Percentiles rank a stretch among this genome's conserved stretches.
phyloP scores from a whole-genome alignment of 92 coral and sea anemone species.

The Paramuricea clavata region DNA sequence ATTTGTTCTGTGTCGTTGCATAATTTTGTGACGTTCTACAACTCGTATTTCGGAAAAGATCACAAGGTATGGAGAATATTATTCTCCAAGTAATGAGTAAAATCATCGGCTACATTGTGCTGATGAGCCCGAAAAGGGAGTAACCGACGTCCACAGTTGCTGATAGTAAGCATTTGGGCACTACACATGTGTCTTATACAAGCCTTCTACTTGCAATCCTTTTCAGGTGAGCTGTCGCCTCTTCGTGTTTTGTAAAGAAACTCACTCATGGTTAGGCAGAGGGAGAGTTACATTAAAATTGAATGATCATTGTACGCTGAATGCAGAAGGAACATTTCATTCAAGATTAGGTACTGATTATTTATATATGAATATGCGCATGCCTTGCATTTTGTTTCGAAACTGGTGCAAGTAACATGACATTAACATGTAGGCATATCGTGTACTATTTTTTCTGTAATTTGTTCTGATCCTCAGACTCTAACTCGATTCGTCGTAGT shows the following conservation, averaged over 20 bases:
- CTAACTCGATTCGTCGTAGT: too few relatives aligned
- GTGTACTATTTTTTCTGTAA: too few relatives aligned
- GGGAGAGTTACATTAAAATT: constrained; percentile 90
- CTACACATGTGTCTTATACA: neutral
- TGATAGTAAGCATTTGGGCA: neutral
- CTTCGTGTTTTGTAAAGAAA: constrained; percentile 82
- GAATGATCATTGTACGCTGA: constrained; percentile 94
- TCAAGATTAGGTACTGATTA: constrained; percentile 88
- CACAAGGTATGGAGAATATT: too few relatives aligned
- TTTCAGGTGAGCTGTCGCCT: constrained; percentile 89
- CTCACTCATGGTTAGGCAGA: constrained; percentile 93
- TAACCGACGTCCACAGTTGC: too few relatives aligned
- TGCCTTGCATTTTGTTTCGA: neutral
- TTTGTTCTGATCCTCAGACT: neutral
- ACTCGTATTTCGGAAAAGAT: too few relatives aligned
- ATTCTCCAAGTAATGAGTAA: too few relatives aligned
- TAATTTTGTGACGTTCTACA: too few relatives aligned
- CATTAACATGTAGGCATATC: neutral
- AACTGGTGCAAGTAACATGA: neutral
- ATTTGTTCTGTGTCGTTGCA: too few relatives aligned
- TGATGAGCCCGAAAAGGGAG: too few relatives aligned
- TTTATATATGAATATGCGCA: constrained; percentile 8
- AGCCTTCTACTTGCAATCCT: neutral
- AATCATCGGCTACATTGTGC: too few relatives aligned
- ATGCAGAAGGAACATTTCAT: constrained; percentile 90